phyloP scores from a whole-genome alignment of 2,888 invertebrate genomes.

The Meiosimyza decipiens region DNA sequence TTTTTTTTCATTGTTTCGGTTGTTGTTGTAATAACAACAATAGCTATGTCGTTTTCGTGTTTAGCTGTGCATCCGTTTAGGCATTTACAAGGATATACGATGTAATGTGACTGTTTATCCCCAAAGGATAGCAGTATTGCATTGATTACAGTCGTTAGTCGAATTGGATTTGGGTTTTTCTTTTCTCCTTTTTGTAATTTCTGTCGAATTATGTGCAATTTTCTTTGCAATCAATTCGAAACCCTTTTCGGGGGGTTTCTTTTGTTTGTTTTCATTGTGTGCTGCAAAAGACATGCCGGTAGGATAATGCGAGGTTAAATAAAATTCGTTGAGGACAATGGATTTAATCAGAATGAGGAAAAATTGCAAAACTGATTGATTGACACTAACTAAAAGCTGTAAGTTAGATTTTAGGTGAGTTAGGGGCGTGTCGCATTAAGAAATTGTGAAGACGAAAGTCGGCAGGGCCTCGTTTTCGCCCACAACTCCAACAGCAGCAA shows the following conservation, averaged over 20 bases:
- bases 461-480: too few relatives aligned
- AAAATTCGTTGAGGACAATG: not conserved
- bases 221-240: not conserved
- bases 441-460: too few relatives aligned
- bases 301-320: not conserved
- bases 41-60: not conserved
- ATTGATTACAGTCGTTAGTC: conserved; percentile 19
- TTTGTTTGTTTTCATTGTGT: not conserved
- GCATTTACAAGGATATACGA: not conserved
- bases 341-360: not conserved
- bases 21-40: not conserved
- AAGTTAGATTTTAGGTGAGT: not conserved
- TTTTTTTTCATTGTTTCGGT: not conserved
- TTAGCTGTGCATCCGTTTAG: not conserved
- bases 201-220: conserved; percentile 1
- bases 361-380: not conserved
- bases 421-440: not conserved
- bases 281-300: conserved; percentile 16
- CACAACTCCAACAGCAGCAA: too few relatives aligned
- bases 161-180: conserved; percentile 3
- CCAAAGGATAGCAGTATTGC: conserved; percentile 11
- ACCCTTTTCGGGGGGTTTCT: conserved; percentile 11
- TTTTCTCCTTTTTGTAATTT: not conserved
- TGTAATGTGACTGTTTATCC: conserved; percentile 4
- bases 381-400: not conserved